Evolutionary conservation across 2,113 vertebrate genomes (phyloP), one percentile per base, ranked within the genome.

Genomic region (Gasterosteus nipponicus): DNA sequence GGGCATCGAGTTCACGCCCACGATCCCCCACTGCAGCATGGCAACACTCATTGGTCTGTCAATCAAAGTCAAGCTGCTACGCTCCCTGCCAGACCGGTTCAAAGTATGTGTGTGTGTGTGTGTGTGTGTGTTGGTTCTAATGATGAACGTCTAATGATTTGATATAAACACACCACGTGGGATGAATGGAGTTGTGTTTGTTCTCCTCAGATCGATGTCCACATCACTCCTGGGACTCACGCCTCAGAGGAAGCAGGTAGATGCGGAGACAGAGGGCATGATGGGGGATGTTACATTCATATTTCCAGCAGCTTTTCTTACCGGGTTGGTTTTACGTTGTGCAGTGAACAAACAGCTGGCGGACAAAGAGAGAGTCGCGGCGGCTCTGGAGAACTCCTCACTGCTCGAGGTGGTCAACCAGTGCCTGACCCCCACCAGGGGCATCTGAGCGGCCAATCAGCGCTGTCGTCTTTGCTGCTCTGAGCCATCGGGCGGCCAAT

Each of bases 11-110:
- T 57, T 57, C 54, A 99, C 97, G 0, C 97, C 98, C 84, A 99
- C 98, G 29, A 99, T 99, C 68, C 97, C 98, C 0, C 97, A 99
- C 94, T 99, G 98, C 92, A 99, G 97, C 91, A 99, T 99, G 98
- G 97, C 97, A 1, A 99, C 98, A 0, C 92, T 99, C 38, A 99
- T 99, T 2, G 98, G 98, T 10, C 93, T 99, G 70, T 98, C 98
- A 22, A 97, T 99, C 89, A 98, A 98, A 92, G 97, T 99, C n/a
- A 99, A 99, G 82, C 88, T 99, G 57, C 90, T 99, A 10, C 93
- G 97, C 22, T 98, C 97, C 0, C 94, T 99, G 75, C 97, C 97
- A 0, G 93, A 96, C 77, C 93, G 97, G 7, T 99, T 99, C 86
- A 99, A 99, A 93, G 97, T 99, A 68, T 1, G 66, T 57, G 62